phyloP scores from a whole-genome alignment of 2,888 invertebrate species.

The Epicampocera succincta region DNA sequence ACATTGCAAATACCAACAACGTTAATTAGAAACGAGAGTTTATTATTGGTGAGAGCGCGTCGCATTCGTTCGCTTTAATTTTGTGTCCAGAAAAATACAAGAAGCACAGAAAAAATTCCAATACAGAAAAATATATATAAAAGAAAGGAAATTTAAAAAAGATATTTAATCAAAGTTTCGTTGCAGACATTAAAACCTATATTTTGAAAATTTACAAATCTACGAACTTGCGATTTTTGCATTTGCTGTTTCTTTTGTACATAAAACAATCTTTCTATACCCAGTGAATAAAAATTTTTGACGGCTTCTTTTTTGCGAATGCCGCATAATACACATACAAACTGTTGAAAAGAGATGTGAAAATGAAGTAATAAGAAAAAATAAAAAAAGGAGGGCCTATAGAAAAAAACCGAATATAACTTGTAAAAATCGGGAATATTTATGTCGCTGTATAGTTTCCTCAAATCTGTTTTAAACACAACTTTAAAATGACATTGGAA shows the following conservation, averaged over 20 bases:
- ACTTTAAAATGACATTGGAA: conserved; percentile 76
- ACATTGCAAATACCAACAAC: conserved; percentile 57
- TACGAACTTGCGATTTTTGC: neutral
- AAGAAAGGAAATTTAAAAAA: conserved; percentile 14
- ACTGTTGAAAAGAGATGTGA: conserved; percentile 25
- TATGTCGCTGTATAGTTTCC: conserved; percentile 31
- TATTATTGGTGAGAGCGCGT: conserved; percentile 69
- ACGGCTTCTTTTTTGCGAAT: conserved; percentile 65
- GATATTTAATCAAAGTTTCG: neutral
- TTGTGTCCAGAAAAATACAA: conserved; percentile 57
- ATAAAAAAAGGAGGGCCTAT: conserved; percentile 6
- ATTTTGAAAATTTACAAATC: neutral
- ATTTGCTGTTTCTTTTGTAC: conserved; percentile 5
- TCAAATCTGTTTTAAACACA: conserved; percentile 15
- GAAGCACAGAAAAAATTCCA: conserved; percentile 61
- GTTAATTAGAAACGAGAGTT: conserved; percentile 52
- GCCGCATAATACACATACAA: conserved; percentile 52
- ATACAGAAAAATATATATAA: conserved; percentile 54
- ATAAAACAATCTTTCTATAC: conserved; percentile 61
- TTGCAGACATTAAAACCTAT: neutral
- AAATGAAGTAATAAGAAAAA: conserved; percentile 47
- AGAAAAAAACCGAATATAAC: conserved; percentile 30
- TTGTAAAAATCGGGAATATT: conserved; percentile 42
- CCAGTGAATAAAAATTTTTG: conserved; percentile 58
- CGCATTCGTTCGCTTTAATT: conserved; percentile 66